Percentiles rank a stretch among this genome's conserved stretches.
phyloP scores from a whole-genome alignment of 1,140 invertebrate genomes.

The Idris sp. region DNA sequence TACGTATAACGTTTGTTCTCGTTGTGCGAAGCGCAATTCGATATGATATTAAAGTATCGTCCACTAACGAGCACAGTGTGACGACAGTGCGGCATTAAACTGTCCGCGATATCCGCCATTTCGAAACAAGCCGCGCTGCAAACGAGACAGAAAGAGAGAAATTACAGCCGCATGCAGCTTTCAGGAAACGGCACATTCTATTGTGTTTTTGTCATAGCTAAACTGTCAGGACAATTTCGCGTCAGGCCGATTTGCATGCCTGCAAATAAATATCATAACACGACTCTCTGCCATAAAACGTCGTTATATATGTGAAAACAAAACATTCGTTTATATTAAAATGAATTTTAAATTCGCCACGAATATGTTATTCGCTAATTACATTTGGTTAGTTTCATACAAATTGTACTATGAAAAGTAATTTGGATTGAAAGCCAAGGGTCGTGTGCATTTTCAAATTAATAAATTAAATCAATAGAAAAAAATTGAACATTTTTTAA shows the following conservation, averaged over 20 bases:
- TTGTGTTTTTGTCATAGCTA: slow-evolving; percentile 78
- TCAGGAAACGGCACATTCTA: slow-evolving; percentile 77
- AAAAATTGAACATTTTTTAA: no score
- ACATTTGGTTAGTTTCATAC: no score
- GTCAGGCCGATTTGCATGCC: slow-evolving; percentile 67
- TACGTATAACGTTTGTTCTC: slow-evolving; percentile 30
- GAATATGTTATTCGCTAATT: no score
- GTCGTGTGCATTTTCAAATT: no score
- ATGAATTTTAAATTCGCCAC: neutral
- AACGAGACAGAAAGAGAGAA: slow-evolving; percentile 68
- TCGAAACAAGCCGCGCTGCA: slow-evolving; percentile 65
- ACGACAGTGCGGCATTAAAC: slow-evolving; percentile 74
- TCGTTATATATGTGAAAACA: slow-evolving; percentile 37
- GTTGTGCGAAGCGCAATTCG: slow-evolving; percentile 44
- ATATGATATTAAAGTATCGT: slow-evolving; percentile 68
- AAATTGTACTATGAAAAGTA: no score
- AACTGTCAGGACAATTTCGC: slow-evolving; percentile 77
- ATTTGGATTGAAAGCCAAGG: no score
- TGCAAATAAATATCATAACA: slow-evolving; percentile 41
- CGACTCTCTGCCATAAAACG: slow-evolving; percentile 48
- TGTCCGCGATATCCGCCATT: slow-evolving; percentile 76
- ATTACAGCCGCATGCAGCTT: slow-evolving; percentile 71
- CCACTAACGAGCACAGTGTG: slow-evolving; percentile 70
- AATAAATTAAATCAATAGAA: no score
- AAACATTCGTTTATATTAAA: slow-evolving; percentile 26